Evolutionary conservation across 2,888 invertebrate genomes (phyloP).

Genomic region (Carcina quercana): DNA sequence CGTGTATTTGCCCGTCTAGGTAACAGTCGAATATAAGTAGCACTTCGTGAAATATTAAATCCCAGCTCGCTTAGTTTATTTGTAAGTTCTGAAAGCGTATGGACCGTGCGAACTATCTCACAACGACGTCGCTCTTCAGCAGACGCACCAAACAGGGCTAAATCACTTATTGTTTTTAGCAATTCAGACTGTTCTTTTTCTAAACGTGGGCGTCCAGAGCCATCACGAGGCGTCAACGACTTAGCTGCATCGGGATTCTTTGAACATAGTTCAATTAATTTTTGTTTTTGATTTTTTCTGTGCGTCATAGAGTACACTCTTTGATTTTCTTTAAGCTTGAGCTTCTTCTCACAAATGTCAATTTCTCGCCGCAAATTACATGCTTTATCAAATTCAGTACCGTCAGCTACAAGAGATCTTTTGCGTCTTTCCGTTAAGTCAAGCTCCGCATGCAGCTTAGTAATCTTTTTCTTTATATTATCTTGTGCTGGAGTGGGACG

Average conservation of each 20-base stretch:
- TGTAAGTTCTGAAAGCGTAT: conserved; percentile 10
- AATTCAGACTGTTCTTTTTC: too few species aligned
- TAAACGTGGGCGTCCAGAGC: too few species aligned
- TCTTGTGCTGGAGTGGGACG: conserved; percentile 16
- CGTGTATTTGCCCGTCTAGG: conserved; percentile 9
- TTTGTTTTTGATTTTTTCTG: not conserved
- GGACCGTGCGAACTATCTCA: conserved; percentile 7
- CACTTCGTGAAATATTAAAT: conserved; percentile 13
- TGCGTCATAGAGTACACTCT: conserved; percentile 1
- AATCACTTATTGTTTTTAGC: too few species aligned
- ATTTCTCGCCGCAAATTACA: too few species aligned
- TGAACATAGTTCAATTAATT: not conserved
- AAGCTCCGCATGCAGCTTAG: conserved; percentile 15
- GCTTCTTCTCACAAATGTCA: conserved; percentile 15
- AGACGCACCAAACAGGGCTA: conserved; percentile 17
- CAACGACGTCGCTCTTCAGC: conserved; percentile 12
- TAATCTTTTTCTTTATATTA: conserved; percentile 15
- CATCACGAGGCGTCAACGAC: too few species aligned
- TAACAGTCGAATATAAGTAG: too few species aligned
- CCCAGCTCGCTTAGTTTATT: conserved; percentile 13
- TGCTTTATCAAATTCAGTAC: too few species aligned
- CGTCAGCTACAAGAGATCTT: conserved; percentile 13
- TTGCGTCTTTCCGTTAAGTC: too few species aligned
- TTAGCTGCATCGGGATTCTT: too few species aligned
- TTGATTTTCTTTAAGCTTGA: conserved; percentile 18